phyloP scores from a whole-genome alignment of 53 echinoderm and acorn worm genomes.

The Paelopatides confundens region DNA sequence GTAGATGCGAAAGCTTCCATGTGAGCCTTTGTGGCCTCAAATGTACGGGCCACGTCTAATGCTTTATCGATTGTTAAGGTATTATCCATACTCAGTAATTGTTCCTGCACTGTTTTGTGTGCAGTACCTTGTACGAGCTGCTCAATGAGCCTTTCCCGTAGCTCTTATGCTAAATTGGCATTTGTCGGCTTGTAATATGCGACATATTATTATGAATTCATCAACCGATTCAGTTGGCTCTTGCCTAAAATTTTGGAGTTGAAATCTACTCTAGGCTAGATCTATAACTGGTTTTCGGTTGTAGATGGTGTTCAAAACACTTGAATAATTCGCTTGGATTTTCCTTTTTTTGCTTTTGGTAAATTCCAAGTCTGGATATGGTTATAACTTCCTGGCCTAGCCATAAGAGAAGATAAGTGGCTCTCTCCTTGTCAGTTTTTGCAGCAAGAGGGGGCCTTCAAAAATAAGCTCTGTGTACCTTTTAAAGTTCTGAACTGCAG shows the following conservation, averaged over 20 bases:
- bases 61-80: slow-evolving; percentile 59
- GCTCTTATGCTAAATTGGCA: slow-evolving; percentile 59
- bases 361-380: slow-evolving; percentile 65
- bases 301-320: slow-evolving; percentile 54
- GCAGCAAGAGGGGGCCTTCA: slow-evolving; percentile 57
- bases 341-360: slow-evolving; percentile 30
- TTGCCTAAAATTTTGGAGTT: slow-evolving; percentile 55
- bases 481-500: slow-evolving; percentile 61
- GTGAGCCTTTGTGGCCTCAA: slow-evolving; percentile 62
- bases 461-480: slow-evolving; percentile 64
- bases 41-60: slow-evolving; percentile 56
- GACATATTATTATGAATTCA: slow-evolving; percentile 57
- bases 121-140: slow-evolving; percentile 69
- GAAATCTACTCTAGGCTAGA: slow-evolving; percentile 58
- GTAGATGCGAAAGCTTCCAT: slow-evolving; percentile 57
- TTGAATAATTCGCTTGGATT: slow-evolving; percentile 40
- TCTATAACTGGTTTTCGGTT: slow-evolving; percentile 68
- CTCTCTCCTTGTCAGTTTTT: slow-evolving; percentile 36
- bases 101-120: slow-evolving; percentile 65
- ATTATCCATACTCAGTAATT: slow-evolving; percentile 62
- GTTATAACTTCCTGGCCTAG: slow-evolving; percentile 67
- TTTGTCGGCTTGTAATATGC: slow-evolving; percentile 57
- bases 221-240: slow-evolving; percentile 46
- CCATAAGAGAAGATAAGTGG: slow-evolving; percentile 51
- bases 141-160: slow-evolving; percentile 51